Conservation (phyloP, 2,113 vertebrate species). For the Fulica atra region DNA sequence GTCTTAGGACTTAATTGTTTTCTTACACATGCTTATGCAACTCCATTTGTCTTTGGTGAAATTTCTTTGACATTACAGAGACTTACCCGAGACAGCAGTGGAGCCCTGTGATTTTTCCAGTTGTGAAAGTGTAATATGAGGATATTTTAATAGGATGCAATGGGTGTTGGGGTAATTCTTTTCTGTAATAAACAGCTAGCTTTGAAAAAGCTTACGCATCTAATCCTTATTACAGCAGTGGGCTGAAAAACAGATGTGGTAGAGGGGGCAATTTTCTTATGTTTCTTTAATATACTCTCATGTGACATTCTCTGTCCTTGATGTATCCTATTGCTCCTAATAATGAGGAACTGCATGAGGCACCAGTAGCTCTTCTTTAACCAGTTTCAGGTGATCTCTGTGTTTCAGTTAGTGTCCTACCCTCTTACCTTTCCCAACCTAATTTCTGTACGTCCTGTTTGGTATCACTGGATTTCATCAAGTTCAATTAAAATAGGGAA, state of each 20-base stretch:
- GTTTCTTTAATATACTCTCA: not conserved
- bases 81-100: not conserved
- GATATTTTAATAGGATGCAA: not conserved
- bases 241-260: not conserved
- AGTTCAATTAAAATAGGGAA: not conserved
- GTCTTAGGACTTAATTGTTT: not conserved
- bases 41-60: not conserved
- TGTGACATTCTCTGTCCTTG: not conserved
- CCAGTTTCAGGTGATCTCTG: not conserved
- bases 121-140: not conserved
- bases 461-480: not conserved
- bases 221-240: not conserved
- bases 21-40: not conserved
- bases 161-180: not conserved
- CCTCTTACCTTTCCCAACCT: not conserved
- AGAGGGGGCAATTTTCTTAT: not conserved
- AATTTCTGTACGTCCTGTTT: not conserved
- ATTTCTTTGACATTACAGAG: not conserved
- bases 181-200: not conserved
- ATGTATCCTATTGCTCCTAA: not conserved
- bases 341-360: not conserved
- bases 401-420: not conserved
- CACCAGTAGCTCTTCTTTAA: not conserved
- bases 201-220: not conserved
- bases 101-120: not conserved